Evolutionary conservation across 2,797 vertebrate genomes (phyloP).

Genomic region (Adelosebastes latens): DNA sequence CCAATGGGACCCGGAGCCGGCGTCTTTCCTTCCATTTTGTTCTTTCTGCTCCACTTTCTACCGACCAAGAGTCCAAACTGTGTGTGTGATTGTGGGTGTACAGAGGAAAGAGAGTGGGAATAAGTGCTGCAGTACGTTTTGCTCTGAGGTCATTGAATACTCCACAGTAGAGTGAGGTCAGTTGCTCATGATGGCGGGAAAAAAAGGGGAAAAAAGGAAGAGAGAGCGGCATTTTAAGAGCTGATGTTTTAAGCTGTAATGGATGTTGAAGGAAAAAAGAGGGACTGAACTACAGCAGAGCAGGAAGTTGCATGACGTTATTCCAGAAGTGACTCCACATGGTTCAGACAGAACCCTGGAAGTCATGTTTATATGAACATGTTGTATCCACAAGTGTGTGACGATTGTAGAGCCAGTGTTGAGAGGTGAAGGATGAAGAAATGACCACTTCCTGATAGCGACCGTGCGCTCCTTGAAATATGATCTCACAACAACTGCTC

Average conservation of each 20-base stretch:
- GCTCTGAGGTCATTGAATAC: conserved; percentile 56
- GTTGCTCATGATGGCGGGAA: conserved; percentile 32
- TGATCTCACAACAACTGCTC: conserved; percentile 20
- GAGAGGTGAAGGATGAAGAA: conserved; percentile 18
- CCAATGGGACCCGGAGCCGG: neutral
- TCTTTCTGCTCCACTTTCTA: conserved; percentile 34
- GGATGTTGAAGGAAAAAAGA: conserved; percentile 18
- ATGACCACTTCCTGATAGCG: conserved; percentile 4
- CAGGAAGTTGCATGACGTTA: conserved; percentile 17
- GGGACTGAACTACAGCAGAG: neutral
- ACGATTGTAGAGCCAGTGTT: neutral
- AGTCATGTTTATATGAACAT: neutral
- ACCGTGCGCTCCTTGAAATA: conserved; percentile 36
- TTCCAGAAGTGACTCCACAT: conserved; percentile 17
- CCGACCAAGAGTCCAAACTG: neutral
- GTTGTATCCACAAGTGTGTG: neutral
- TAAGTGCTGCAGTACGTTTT: conserved; percentile 47
- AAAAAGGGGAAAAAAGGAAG: conserved; percentile 3
- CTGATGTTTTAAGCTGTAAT: conserved; percentile 41
- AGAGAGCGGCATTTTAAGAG: conserved; percentile 28
- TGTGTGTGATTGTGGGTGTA: conserved; percentile 7
- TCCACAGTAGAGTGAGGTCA: conserved; percentile 54
- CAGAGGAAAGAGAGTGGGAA: conserved; percentile 15
- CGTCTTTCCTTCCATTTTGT: conserved; percentile 34
- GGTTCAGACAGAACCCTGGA: neutral